phyloP scores from a whole-genome alignment of 2,888 invertebrate genomes.

The Eledona agricola region DNA sequence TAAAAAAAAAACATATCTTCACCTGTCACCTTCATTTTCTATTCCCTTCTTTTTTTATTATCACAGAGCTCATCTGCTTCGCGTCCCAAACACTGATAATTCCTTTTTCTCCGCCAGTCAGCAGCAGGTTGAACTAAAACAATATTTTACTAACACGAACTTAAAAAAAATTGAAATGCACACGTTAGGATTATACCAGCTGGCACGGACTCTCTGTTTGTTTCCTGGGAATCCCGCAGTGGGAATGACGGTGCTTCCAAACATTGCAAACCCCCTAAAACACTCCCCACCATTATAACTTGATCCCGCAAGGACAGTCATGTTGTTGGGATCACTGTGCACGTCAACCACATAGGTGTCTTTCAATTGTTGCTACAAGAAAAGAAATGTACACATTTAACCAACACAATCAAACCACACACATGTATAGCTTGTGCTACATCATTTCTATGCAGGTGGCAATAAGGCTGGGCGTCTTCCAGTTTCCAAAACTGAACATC shows the following conservation, averaged over 20 bases:
- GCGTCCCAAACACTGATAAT: constrained; percentile 72
- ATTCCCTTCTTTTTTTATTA: constrained; percentile 23
- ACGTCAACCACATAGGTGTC: constrained; percentile 73
- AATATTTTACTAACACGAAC: constrained; percentile 7
- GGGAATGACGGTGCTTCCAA: constrained; percentile 65
- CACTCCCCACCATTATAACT: constrained; percentile 69
- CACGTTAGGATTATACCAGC: constrained; percentile 72
- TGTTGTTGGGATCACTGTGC: constrained; percentile 63
- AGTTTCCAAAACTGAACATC: constrained; percentile 76
- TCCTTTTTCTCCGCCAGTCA: constrained; percentile 80
- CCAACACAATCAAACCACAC: constrained; percentile 27
- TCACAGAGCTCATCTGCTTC: constrained; percentile 38
- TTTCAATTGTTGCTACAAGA: constrained; percentile 67
- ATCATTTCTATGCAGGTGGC: constrained; percentile 67
- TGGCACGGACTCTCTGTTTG: constrained; percentile 76
- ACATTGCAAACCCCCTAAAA: constrained; percentile 63
- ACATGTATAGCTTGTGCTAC: constrained; percentile 70
- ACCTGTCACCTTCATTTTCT: constrained; percentile 30
- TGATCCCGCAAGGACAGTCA: constrained; percentile 73
- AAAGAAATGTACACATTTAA: constrained; percentile 10
- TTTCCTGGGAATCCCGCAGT: constrained; percentile 69
- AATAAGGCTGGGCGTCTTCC: constrained; percentile 69
- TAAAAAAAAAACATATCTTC: constrained; percentile 31
- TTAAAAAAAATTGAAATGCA: constrained; percentile 50
- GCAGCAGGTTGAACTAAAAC: constrained; percentile 62